Conservation (phyloP, 1,140 invertebrate species). For the Caerostris extrusa region DNA sequence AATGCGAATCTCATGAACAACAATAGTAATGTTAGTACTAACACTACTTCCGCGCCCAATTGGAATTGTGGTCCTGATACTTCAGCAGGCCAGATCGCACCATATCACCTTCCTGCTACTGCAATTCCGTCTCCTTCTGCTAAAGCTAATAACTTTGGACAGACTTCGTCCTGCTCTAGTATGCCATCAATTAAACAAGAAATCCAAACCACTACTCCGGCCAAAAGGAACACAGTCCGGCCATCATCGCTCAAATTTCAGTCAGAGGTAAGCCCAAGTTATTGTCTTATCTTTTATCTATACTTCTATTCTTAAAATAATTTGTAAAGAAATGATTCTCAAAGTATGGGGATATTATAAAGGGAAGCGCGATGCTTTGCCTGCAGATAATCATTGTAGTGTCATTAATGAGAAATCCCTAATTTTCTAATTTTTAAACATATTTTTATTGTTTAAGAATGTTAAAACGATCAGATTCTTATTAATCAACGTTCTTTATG, state of each 20-base stretch:
- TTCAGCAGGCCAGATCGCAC: constrained; percentile 34
- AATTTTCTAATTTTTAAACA: no score
- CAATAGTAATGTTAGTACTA: neutral
- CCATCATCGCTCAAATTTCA: constrained; percentile 61
- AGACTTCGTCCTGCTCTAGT: neutral
- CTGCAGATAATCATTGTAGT: no score
- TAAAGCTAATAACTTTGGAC: constrained; percentile 40
- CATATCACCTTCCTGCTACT: constrained; percentile 55
- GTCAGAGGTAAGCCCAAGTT: constrained; percentile 55
- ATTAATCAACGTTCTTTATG: no score
- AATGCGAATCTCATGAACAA: constrained; percentile 30
- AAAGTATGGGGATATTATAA: no score
- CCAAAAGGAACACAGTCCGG: constrained; percentile 51
- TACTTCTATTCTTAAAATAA: no score
- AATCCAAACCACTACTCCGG: constrained; percentile 23
- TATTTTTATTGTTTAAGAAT: no score
- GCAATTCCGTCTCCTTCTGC: constrained; percentile 45
- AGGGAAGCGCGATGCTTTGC: no score
- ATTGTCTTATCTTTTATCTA: no score
- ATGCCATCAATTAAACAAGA: neutral
- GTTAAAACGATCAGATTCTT: no score
- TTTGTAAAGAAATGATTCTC: no score
- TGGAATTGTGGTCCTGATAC: constrained; percentile 65
- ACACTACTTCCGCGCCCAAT: constrained; percentile 43
- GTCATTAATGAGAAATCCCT: no score